Evolutionary conservation across 2,888 invertebrate species (phyloP), one percentile per base, ranked within the genome.

Genomic region (Caenorhabditis becei): DNA sequence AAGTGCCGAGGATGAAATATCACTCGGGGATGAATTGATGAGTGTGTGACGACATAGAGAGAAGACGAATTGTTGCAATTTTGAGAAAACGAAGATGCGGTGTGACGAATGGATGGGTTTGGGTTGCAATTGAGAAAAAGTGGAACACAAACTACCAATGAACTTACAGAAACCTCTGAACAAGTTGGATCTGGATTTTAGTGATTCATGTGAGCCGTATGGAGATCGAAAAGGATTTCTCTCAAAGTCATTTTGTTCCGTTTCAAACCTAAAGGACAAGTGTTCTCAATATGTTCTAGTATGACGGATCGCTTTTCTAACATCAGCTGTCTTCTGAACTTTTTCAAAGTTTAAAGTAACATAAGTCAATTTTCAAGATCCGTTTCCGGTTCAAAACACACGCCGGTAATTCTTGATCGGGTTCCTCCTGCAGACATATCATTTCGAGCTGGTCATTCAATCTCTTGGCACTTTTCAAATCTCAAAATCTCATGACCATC

Each of bases 1-100:
- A 66, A 75, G 65, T 66, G 66, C 53, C 75, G 66, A 66, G 75
- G 66, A 75, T 75, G 61, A 75, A 75, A 75, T 75, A 75, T 66
- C 75, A 67, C 75, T 75, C 53, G 66, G 41, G 28, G 44, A 53
- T 59, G 58, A 66, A 71, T 72, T 72, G 72, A 72, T 72, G 72
- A 71, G 62, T 71, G 53, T 65, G 65, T 74, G 65, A 74, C 74
- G 74, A 67, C 75, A 66, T 23, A 58, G 61, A 56, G 61, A 59
- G 66, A 61, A 59, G 24, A 53, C 23, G 44, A 66, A 53, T 41
- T 66, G 75, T 75, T 75, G 66, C 66, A 53, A 58, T 51, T 32
- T 47, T n/a, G 62, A 47, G 44, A 28, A 54, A 28, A 53, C 24
- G 37, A 41, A 41, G n/a, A 37, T 24, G 41, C 47, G 47, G 53